Conservation (phyloP, 2,797 vertebrate genomes). For the Meriones psammophilus region DNA sequence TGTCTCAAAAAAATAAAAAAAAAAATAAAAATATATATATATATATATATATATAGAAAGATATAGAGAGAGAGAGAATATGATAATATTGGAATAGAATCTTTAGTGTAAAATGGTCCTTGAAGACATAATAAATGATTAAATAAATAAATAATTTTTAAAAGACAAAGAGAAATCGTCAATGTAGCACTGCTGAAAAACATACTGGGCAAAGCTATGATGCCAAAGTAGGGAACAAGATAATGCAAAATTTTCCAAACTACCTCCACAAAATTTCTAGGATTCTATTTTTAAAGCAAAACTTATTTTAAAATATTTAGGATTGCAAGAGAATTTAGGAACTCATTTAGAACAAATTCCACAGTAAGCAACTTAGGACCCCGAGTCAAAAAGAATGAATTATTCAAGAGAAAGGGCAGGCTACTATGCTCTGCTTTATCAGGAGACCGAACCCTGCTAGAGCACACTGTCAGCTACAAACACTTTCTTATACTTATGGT, state of each 20-base stretch:
- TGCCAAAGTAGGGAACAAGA: not conserved
- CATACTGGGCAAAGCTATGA: not conserved
- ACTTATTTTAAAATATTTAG: slow-evolving; percentile 25
- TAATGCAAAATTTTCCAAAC: not conserved
- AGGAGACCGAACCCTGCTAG: not conserved
- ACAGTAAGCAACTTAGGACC: slow-evolving; percentile 31
- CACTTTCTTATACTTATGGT: not conserved
- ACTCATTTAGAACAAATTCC: not conserved
- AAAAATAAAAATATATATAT: not conserved
- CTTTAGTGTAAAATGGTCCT: slow-evolving; percentile 10
- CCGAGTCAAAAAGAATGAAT: not conserved
- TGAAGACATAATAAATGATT: slow-evolving; percentile 5
- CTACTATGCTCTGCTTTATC: not conserved
- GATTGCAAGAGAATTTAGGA: slow-evolving; percentile 3
- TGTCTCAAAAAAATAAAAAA: not conserved
- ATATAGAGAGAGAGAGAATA: too few species aligned
- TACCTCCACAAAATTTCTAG: slow-evolving; percentile 18
- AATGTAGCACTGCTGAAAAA: not conserved
- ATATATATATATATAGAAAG: too few species aligned
- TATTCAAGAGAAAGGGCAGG: not conserved
- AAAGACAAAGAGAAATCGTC: not conserved
- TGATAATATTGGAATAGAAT: not conserved
- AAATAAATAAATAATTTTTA: not conserved
- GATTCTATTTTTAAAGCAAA: slow-evolving; percentile 5
- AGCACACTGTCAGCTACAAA: not conserved